Percentiles rank a stretch among this genome's conserved stretches.
phyloP scores from a whole-genome alignment of 1,140 invertebrate genomes.

The Drosophila equinoxialis region DNA sequence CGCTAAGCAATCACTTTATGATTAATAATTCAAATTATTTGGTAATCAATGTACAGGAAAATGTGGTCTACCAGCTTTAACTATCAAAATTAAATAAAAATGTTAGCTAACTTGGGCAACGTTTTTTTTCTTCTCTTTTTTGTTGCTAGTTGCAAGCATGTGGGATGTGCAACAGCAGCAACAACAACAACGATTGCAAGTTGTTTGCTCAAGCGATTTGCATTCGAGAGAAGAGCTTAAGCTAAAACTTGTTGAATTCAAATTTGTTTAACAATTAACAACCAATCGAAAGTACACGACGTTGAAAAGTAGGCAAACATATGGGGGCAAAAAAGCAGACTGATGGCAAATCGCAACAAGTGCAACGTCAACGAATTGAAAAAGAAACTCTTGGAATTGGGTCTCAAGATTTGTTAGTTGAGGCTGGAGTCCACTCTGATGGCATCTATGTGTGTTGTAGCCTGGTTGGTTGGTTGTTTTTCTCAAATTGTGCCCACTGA shows the following conservation, averaged over 20 bases:
- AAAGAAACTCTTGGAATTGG: constrained; percentile 19
- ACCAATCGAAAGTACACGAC: constrained; percentile 76
- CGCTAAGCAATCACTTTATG: constrained; percentile 57
- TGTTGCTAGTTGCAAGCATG: constrained; percentile 62
- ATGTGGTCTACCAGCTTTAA: constrained; percentile 60
- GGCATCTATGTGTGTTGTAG: constrained; percentile 41
- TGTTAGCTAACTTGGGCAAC: constrained; percentile 35
- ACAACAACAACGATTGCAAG: constrained; percentile 49
- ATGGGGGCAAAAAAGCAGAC: constrained; percentile 26
- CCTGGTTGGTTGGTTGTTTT: constrained; percentile 42
- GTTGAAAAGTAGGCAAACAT: constrained; percentile 73
- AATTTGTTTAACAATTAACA: constrained; percentile 82
- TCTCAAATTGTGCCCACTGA: constrained; percentile 63
- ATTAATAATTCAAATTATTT: constrained; percentile 79
- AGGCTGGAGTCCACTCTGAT: constrained; percentile 35
- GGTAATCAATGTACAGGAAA: constrained; percentile 62
- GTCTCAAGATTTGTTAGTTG: neutral
- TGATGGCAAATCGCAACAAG: constrained; percentile 68
- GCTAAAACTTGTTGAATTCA: constrained; percentile 47
- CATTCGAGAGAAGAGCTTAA: constrained; percentile 47
- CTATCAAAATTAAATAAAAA: constrained; percentile 9
- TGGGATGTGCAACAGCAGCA: constrained; percentile 70
- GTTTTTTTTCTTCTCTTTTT: constrained; percentile 18
- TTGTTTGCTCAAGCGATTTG: constrained; percentile 69
- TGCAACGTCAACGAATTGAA: constrained; percentile 45